Evolutionary conservation across 2,113 vertebrate genomes (phyloP).

Genomic region (Cyanocitta stelleri): DNA sequence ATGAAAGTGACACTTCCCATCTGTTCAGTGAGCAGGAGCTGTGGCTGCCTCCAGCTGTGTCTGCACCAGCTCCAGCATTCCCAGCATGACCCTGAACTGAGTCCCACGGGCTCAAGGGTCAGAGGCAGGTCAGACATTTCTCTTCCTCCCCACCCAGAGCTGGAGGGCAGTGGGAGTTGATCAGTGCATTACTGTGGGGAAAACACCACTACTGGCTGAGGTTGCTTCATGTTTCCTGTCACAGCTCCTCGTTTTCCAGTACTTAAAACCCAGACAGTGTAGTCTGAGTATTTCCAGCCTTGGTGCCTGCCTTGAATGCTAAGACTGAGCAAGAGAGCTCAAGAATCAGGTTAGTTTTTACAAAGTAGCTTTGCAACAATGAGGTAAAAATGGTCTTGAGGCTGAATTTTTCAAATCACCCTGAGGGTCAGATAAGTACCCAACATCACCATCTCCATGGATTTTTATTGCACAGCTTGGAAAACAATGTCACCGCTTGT

Average conservation of each 20-base stretch:
- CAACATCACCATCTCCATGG: rapidly evolving
- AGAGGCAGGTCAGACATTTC: neutral
- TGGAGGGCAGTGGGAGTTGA: neutral
- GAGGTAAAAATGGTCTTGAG: neutral
- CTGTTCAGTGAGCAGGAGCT: neutral
- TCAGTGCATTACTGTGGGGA: rapidly evolving
- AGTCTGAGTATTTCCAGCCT: neutral
- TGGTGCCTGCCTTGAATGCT: neutral
- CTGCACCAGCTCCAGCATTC: neutral
- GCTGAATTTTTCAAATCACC: neutral
- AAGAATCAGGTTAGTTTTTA: neutral
- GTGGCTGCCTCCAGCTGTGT: neutral
- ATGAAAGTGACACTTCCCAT: neutral
- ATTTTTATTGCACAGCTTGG: neutral
- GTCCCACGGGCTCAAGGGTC: neutral
- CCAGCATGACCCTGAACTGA: neutral
- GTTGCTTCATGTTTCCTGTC: neutral
- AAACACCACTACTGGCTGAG: neutral
- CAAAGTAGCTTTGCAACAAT: neutral
- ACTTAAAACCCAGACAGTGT: neutral
- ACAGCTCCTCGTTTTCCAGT: neutral
- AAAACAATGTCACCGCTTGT: neutral
- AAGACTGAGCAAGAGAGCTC: neutral
- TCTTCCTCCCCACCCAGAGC: neutral
- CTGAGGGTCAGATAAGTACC: neutral